Conservation (phyloP, 2,797 vertebrate species). For the Cebuella pygmaea region DNA sequence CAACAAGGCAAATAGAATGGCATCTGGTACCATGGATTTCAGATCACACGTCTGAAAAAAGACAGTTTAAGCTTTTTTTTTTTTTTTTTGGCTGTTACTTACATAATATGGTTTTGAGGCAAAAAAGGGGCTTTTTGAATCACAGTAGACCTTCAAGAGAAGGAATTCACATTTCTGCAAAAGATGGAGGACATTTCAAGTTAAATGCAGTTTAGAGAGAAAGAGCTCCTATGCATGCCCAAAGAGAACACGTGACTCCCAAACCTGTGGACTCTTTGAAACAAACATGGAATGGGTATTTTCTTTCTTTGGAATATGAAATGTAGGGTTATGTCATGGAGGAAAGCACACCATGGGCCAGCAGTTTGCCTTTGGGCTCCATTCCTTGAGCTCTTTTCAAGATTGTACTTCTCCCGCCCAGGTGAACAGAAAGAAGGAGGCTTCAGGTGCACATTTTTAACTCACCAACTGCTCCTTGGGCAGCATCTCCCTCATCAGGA, state of each 20-base stretch:
- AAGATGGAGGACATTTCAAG: background rate
- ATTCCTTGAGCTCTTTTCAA: background rate
- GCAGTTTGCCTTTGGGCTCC: background rate
- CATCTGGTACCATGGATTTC: background rate
- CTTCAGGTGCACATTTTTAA: background rate
- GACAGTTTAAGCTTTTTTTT: background rate
- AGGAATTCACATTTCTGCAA: slow-evolving; percentile 77
- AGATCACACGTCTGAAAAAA: background rate
- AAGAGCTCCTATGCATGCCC: background rate
- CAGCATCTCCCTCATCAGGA: slow-evolving; percentile 39
- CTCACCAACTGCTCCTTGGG: slow-evolving; percentile 66
- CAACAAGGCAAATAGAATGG: background rate
- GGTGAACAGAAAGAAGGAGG: background rate
- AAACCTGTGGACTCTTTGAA: background rate
- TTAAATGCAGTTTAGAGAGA: background rate
- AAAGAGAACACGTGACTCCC: background rate
- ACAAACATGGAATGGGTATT: background rate
- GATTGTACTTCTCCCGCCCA: background rate
- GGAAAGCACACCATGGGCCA: background rate
- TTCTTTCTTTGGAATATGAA: background rate
- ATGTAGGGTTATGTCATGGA: background rate
- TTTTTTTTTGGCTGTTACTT: slow-evolving; percentile 43
- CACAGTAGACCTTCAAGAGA: slow-evolving; percentile 57
- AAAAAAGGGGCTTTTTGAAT: slow-evolving; percentile 2
- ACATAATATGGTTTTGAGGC: slow-evolving; percentile 17